These are phyloP conservation scores for Graptemys geographica DNA, from an alignment of 2,797 vertebrate genomes.

Conservation along the genomic window DNA sequence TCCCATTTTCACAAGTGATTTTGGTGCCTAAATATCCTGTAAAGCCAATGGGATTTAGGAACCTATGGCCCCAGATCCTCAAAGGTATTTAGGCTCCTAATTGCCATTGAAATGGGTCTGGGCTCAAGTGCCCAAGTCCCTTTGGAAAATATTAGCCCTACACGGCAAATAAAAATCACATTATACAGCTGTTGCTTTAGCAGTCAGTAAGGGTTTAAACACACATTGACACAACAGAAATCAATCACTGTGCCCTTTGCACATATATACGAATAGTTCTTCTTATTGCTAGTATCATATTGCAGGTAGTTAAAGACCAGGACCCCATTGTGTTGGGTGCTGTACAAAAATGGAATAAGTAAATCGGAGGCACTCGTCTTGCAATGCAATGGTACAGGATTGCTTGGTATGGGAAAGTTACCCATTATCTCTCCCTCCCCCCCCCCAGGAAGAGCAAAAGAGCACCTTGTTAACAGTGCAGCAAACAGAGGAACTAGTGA, in stretches of 20 bases:
- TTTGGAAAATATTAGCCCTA: neutral
- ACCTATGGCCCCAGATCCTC: neutral
- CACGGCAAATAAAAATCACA: neutral
- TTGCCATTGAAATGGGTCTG: neutral
- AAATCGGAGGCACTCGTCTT: neutral
- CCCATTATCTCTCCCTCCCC: fast-evolving
- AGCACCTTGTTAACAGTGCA: neutral
- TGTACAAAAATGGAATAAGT: neutral
- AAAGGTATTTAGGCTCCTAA: neutral
- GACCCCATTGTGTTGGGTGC: neutral
- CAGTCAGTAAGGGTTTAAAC: too few species aligned
- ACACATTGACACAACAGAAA: neutral
- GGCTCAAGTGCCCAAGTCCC: neutral
- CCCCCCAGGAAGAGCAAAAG: neutral
- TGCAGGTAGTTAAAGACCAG: neutral
- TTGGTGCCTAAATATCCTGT: neutral
- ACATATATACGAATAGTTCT: neutral
- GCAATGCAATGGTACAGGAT: fast-evolving
- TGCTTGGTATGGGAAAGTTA: fast-evolving
- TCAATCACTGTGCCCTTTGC: neutral
- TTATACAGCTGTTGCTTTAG: too few species aligned
- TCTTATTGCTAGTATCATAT: neutral
- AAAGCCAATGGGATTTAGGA: neutral
- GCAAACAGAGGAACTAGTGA: neutral
- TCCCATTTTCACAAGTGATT: neutral